A percentile compares a stretch with the other conserved stretches of the same genome.
Evolutionary conservation across 2,888 invertebrate species (phyloP).

Genomic region (Drosophila conformis): DNA sequence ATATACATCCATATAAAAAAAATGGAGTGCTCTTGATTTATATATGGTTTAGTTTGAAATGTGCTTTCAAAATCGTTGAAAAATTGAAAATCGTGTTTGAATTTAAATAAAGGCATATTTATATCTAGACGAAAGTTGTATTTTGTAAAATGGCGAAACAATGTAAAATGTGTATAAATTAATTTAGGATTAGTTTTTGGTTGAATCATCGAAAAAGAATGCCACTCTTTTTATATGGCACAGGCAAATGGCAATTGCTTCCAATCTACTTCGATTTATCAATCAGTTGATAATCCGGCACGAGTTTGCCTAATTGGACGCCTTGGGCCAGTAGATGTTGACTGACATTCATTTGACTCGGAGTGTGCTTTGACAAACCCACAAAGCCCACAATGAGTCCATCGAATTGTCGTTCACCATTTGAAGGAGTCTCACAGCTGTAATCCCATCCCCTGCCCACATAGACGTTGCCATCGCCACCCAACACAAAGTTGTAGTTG

Average conservation of each 20-base stretch:
- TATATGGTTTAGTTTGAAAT: constrained; percentile 66
- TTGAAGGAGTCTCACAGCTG: constrained; percentile 86
- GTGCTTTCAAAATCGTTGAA: constrained; percentile 51
- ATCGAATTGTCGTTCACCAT: constrained; percentile 5
- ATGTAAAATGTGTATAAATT: not conserved
- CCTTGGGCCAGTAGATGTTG: constrained; percentile 88
- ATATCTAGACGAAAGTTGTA: constrained; percentile 31
- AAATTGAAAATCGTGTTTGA: constrained; percentile 34
- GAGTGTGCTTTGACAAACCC: constrained; percentile 86
- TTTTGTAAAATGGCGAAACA: constrained; percentile 57
- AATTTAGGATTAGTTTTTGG: constrained; percentile 20
- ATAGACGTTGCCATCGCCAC: constrained; percentile 90
- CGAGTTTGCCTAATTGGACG: constrained; percentile 87
- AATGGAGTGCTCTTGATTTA: constrained; percentile 40
- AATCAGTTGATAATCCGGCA: constrained; percentile 88
- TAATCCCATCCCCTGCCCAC: constrained; percentile 90
- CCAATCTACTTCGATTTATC: constrained; percentile 88
- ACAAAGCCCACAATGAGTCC: constrained; percentile 90
- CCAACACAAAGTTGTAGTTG: constrained; percentile 91
- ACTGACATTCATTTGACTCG: constrained; percentile 86
- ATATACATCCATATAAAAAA: constrained; percentile 2
- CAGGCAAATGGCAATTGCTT: constrained; percentile 1
- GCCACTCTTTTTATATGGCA: constrained; percentile 7
- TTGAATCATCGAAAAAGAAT: not conserved
- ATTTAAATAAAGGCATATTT: constrained; percentile 71